Base-by-base conservation (phyloP, 2,888 invertebrate genomes). In the Anticlea derivata region DNA sequence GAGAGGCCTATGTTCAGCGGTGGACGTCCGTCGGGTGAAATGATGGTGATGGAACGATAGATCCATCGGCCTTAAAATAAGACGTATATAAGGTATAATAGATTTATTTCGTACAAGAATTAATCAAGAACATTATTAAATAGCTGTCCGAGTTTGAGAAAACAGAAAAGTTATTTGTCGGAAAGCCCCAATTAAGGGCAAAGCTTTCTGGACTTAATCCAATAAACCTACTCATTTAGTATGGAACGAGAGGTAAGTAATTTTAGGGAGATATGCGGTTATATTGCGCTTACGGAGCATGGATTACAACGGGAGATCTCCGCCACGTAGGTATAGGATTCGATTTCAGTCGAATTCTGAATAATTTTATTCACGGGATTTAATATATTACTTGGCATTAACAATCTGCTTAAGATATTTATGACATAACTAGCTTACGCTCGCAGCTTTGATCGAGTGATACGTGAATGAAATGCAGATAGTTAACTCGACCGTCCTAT, bases 221-320 rank as follows among this genome's bases (percentile, higher is more conserved):
- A 87, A 88, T 89, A 87, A 89, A 87, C 79, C 87, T 86, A 86
- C 88, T 86, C 86, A 84, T 86, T 89, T 86, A 86, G 83, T 82
- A 83, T 80, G 76, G 77, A 86, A 88, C 82, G 81, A 82, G 86
- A 86, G 83, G 86, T 88, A 87, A 87, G 86, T 87, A 84, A 86
- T 87, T 85, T 87, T 80, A 81, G 76, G 80, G 71, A 71, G 71
- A 55, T 58, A 51, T 62, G 66, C 57, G 66, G 63, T 20, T 44
- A 44, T 35, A 40, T 49, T 48, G 35, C 64, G 73, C 35, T 49
- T 44, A 31, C 39, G 8, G 31, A 44, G 23, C 30, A 26, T 11
- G 43, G 43, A 49, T 48, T 41, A 49, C 37, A 43, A 38, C 22
- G 20, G 31, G 27, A 24, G 35, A 23, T 40, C 23, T 23, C 12